phyloP scores from a whole-genome alignment of 1,140 invertebrate species.

The Adelges cooleyi region DNA sequence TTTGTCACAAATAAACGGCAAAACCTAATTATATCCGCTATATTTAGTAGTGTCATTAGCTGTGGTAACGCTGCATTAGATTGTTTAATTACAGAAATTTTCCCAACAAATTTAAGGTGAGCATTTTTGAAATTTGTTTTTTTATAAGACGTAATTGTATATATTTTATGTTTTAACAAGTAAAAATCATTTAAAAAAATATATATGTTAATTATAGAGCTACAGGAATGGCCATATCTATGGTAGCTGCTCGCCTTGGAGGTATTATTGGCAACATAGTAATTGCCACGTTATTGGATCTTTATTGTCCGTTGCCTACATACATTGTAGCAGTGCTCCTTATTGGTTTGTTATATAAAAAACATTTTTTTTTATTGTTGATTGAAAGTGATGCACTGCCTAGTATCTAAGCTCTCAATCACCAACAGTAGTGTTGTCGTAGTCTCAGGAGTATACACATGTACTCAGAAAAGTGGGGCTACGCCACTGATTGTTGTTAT shows the following conservation, averaged over 20 bases:
- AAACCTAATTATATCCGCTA: conserved; percentile 68
- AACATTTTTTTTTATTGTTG: no score
- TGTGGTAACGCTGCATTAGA: conserved; percentile 78
- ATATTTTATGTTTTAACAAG: neutral
- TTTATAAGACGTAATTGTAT: no score
- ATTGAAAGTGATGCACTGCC: no score
- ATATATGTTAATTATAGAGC: no score
- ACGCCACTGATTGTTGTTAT: no score
- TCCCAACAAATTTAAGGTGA: conserved; percentile 71
- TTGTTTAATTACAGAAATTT: conserved; percentile 78
- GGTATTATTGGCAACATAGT: conserved; percentile 79
- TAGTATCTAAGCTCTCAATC: no score
- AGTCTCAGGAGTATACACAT: no score
- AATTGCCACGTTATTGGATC: conserved; percentile 65
- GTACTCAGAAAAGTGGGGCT: no score
- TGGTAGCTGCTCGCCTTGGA: conserved; percentile 71
- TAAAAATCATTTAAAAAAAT: neutral
- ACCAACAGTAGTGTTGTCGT: no score
- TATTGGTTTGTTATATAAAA: conserved; percentile 42
- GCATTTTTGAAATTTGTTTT: conserved; percentile 1
- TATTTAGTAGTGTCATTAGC: conserved; percentile 76
- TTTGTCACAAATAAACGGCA: conserved; percentile 69
- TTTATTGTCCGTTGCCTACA: conserved; percentile 70
- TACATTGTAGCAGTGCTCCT: conserved; percentile 70
- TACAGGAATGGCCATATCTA: conserved; percentile 72